Evolutionary conservation across 2,113 vertebrate species (phyloP).

Genomic region (Panurus biarmicus): DNA sequence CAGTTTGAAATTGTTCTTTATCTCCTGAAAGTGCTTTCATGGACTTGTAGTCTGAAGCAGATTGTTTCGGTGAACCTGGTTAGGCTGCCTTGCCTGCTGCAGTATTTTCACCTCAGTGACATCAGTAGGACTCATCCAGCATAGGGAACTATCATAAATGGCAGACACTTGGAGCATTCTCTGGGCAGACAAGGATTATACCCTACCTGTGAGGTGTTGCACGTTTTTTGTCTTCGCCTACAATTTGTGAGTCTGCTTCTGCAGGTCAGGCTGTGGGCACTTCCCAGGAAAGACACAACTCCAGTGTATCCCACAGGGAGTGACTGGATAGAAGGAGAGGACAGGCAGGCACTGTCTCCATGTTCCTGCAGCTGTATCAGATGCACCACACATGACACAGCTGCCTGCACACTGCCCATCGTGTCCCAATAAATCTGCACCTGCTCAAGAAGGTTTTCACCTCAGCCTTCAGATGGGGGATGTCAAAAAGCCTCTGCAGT

Average conservation of each 20-base stretch:
- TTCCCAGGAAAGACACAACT: not conserved
- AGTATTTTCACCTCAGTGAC: not conserved
- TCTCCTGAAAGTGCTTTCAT: not conserved
- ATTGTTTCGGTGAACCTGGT: not conserved
- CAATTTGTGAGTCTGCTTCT: not conserved
- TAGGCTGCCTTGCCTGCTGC: not conserved
- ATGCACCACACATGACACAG: not conserved
- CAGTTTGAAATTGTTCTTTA: not conserved
- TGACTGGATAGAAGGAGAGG: not conserved
- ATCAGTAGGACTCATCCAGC: not conserved
- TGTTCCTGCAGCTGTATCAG: not conserved
- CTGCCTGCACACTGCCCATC: not conserved
- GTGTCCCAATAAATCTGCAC: not conserved
- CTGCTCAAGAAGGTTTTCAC: not conserved
- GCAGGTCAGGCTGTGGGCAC: not conserved
- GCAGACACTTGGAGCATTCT: not conserved
- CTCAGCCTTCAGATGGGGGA: not conserved
- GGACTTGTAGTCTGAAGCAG: not conserved
- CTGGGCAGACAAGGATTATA: not conserved
- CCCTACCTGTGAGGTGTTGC: not conserved
- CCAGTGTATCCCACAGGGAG: not conserved
- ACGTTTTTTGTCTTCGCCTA: not conserved
- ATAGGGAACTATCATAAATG: not conserved
- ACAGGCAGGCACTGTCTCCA: fast-evolving
- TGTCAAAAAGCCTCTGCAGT: not conserved